A percentile compares a stretch with the other conserved stretches of the same genome.
Evolutionary conservation across 2,797 vertebrate genomes (phyloP).

Genomic region (Cossypha caffra): DNA sequence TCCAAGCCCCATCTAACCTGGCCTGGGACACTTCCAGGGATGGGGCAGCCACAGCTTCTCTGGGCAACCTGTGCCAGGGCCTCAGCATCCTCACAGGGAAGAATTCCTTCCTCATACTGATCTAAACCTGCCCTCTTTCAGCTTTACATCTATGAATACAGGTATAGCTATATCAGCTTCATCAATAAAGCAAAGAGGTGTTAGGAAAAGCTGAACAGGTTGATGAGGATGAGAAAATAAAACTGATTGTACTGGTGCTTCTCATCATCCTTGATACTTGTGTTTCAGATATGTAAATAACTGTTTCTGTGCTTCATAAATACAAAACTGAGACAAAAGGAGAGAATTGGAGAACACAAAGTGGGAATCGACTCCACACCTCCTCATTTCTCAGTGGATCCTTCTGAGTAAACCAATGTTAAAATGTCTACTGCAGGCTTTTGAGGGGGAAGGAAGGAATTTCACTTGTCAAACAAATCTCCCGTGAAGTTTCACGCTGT

Average conservation of each 20-base stretch:
- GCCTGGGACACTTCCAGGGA: accelerated
- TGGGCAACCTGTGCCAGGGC: accelerated
- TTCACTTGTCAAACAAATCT: not conserved
- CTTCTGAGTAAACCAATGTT: not conserved
- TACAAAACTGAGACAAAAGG: not conserved
- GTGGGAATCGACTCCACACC: not conserved
- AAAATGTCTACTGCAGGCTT: not conserved
- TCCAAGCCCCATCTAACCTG: accelerated
- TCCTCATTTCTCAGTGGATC: not conserved
- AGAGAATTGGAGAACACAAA: not conserved
- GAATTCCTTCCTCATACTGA: not conserved
- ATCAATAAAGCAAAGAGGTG: not conserved
- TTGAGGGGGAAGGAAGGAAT: not conserved
- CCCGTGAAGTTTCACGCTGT: constrained; percentile 7
- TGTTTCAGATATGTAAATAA: not conserved
- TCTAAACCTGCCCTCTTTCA: not conserved
- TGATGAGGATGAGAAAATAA: not conserved
- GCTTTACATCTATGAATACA: not conserved
- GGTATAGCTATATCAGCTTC: not conserved
- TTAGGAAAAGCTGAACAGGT: not conserved
- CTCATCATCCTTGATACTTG: not conserved
- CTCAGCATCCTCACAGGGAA: accelerated
- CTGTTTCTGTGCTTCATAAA: not conserved
- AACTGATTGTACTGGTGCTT: accelerated
- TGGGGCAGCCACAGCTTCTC: not conserved